phyloP scores from a whole-genome alignment of 1,140 invertebrate genomes.

The Caenorhabditis elegans region WBcel235 BX284603.4:11817501-11818000 shows the following conservation, averaged over 20 bases:
- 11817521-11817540: too few relatives aligned
- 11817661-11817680: too few relatives aligned
- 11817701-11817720: neutral
- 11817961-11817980: too few relatives aligned
- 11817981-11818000: too few relatives aligned
- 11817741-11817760: conserved; percentile 53
- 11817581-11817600: too few relatives aligned
- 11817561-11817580: too few relatives aligned
- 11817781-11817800: conserved; percentile 61
- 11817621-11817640: too few relatives aligned
- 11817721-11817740: conserved; percentile 61
- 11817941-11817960: conserved; percentile 52
- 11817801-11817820: conserved; percentile 61
- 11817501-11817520: too few relatives aligned
- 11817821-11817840: conserved; percentile 59
- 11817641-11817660: too few relatives aligned
- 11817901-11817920: conserved; percentile 65
- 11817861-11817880: conserved; percentile 57
- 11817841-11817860: conserved; percentile 61
- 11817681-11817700: too few relatives aligned
- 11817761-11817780: conserved; percentile 56
- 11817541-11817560: too few relatives aligned
- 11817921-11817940: conserved; percentile 66
- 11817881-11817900: conserved; percentile 62
- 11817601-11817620: too few relatives aligned